Percentiles rank a stretch among this genome's conserved stretches.
Conservation (phyloP, 2,888 invertebrate genomes). For the Eristalinus sepulchralis region DNA sequence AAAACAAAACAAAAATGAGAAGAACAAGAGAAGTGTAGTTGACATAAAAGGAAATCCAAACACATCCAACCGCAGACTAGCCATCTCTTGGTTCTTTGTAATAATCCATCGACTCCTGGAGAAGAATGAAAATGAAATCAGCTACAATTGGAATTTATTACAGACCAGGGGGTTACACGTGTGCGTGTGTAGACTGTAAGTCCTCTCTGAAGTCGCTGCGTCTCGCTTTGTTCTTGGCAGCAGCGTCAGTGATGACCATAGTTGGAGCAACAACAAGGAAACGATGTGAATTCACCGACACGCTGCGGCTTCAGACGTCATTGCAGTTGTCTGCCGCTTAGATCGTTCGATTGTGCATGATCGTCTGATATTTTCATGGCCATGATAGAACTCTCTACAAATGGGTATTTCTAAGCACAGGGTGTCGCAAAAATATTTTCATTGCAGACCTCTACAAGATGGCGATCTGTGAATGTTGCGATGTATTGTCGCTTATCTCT, state of each 20-base stretch:
- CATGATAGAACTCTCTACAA: background rate
- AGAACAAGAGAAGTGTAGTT: constrained; percentile 11
- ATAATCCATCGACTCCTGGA: constrained; percentile 12
- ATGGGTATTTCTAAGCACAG: background rate
- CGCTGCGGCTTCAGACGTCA: background rate
- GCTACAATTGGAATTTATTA: constrained; percentile 49
- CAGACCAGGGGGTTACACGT: background rate
- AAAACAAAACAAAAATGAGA: constrained; percentile 41
- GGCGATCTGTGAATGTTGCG: background rate
- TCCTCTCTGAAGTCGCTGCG: background rate
- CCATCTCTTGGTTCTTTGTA: constrained; percentile 26
- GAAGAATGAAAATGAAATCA: constrained; percentile 56
- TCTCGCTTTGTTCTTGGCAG: constrained; percentile 26
- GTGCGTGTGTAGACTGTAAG: background rate
- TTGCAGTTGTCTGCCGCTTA: background rate
- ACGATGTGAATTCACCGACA: constrained; percentile 24
- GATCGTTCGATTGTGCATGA: background rate
- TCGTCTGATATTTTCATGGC: background rate
- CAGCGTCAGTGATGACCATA: background rate
- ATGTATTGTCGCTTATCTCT: background rate
- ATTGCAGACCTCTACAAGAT: too few relatives aligned
- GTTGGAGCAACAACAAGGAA: constrained; percentile 52
- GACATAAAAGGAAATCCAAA: constrained; percentile 53
- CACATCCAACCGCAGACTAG: constrained; percentile 8
- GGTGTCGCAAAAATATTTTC: background rate